Evolutionary conservation across 2,113 vertebrate species (phyloP), one percentile per base, ranked within the genome.

Genomic region (Cyprinodon tularosa): DNA sequence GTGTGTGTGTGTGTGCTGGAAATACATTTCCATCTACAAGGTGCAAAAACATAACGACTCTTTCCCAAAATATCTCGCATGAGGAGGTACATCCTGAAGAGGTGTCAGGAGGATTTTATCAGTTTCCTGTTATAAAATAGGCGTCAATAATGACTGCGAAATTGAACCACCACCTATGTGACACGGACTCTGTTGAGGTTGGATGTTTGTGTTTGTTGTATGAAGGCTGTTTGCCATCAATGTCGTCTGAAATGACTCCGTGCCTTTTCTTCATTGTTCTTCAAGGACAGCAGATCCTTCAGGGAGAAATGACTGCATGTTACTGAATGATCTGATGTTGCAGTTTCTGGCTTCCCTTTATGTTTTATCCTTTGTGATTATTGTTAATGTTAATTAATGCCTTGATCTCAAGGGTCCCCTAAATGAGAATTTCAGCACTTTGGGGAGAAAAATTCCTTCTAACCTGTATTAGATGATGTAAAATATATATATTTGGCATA

Each of bases 231-330:
- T 68, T 50, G 53, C 40, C 36, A 74, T 71, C 66, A 50, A 67
- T 72, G 68, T 71, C 63, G 77, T 80, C 39, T 73, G 72, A 86
- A 84, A 86, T 79, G 78, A 81, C 76, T 85, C 63, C 62, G 45
- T 36, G 53, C 60, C 63, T 57, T 77, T 77, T 78, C 48, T 66
- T 72, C 61, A 63, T 80, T 80, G 81, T 74, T 84, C 68, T 72
- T 82, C 76, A 84, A 86, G 82, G 84, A 78, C 84, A 84, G 67
- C 60, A 9, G 68, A 86, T 84, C 82, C 74, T 78, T 82, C 38
- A 68, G 62, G 65, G 74, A 80, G 62, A 78, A 81, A 72, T 77
- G 68, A n/a, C 72, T 47, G 77, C 70, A 81, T 48, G 13, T 36
- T 76, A 82, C 65, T 80, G 82, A 80, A 47, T 13, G 4, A 8